These are phyloP conservation scores for Popillia japonica DNA, from an alignment of 1,140 invertebrate species.

Conservation along the genomic window DNA sequence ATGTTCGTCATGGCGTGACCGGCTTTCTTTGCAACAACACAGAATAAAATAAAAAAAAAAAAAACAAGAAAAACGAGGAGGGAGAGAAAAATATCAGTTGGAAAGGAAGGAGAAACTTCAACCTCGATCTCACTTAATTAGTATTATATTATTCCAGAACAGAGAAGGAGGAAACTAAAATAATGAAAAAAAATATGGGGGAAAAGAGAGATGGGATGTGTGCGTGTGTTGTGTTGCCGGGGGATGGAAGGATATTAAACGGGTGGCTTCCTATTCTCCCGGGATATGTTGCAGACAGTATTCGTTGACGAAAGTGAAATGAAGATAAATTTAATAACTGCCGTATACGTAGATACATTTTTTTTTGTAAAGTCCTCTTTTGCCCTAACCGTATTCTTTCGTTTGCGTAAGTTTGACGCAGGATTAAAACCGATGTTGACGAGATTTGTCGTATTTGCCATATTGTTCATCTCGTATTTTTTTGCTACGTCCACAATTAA, in stretches of 20 bases:
- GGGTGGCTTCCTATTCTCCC: not conserved
- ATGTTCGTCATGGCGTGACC: not conserved
- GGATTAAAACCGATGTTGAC: too few species aligned
- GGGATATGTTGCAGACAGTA: not conserved
- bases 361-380: not conserved
- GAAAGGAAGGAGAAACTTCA: not conserved
- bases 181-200: not conserved
- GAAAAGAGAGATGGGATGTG: not conserved
- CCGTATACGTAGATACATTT: too few species aligned
- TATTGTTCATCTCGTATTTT: too few species aligned
- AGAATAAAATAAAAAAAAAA: not conserved
- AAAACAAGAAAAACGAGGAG: not conserved
- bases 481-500: too few species aligned
- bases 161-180: not conserved
- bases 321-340: not conserved
- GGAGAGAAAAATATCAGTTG: not conserved
- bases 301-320: not conserved
- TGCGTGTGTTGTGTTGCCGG: not conserved
- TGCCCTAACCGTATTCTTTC: not conserved
- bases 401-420: not conserved
- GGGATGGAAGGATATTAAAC: not conserved
- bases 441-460: too few species aligned
- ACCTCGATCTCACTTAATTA: slow-evolving; percentile 15
- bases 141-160: not conserved
- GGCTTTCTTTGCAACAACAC: not conserved